Evolutionary conservation across 2,888 invertebrate genomes (phyloP).

Genomic region (Ochropleura plecta): DNA sequence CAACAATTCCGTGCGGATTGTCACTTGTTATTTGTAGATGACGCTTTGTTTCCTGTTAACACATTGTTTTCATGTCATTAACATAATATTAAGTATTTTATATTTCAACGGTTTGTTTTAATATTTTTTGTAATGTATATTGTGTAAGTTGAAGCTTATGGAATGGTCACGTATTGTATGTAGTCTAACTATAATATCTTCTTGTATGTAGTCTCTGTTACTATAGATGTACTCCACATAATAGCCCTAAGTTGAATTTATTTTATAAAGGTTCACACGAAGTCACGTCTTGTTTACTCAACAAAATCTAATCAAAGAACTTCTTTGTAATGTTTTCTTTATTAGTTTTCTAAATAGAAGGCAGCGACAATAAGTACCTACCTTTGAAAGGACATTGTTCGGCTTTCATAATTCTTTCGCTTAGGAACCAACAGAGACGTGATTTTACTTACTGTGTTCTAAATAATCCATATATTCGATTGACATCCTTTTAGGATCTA

Average conservation of each 20-base stretch:
- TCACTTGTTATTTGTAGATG: constrained; percentile 57
- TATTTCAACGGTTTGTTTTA: constrained; percentile 42
- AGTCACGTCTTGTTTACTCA: constrained; percentile 23
- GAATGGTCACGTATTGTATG: constrained; percentile 20
- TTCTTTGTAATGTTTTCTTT: constrained; percentile 28
- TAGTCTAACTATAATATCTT: neutral
- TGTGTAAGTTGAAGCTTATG: constrained; percentile 1
- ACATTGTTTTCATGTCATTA: constrained; percentile 61
- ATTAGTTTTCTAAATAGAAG: constrained; percentile 29
- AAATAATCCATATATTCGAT: too few relatives aligned
- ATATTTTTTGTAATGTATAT: constrained; percentile 22
- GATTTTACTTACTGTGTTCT: too few relatives aligned
- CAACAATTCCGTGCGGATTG: constrained; percentile 58
- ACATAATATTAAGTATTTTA: constrained; percentile 56
- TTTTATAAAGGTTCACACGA: neutral
- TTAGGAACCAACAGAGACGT: too few relatives aligned
- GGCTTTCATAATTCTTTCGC: too few relatives aligned
- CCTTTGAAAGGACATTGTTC: neutral
- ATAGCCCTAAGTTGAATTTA: neutral
- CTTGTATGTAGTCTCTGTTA: neutral
- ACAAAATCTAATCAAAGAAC: constrained; percentile 10
- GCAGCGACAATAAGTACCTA: neutral
- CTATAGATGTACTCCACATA: neutral
- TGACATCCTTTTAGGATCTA: too few relatives aligned
- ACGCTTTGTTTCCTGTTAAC: constrained; percentile 60